Evolutionary conservation across 2,797 vertebrate species (phyloP), one percentile per base, ranked within the genome.

Genomic region (Coregonus sp.): DNA sequence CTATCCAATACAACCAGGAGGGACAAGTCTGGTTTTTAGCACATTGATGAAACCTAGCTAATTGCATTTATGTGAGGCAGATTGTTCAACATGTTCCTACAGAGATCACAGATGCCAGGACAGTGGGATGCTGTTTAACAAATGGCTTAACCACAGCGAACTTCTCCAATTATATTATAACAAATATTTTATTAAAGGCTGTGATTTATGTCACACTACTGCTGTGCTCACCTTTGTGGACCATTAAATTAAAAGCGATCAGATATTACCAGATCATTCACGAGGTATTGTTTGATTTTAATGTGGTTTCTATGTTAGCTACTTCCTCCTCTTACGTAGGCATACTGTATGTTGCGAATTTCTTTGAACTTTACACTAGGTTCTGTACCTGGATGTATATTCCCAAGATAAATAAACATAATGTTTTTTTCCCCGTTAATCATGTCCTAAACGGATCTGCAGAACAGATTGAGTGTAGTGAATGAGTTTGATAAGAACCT

Each of bases 71-170:
- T 72, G 40, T 56, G 37, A 73, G 18, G 47, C 75, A 84, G 79
- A 82, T 84, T 81, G 77, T 78, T 84, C 75, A 80, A 80, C 76
- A 86, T 52, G 75, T 72, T 80, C 82, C 78, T 84, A 74, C 80
- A 81, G 83, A 77, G 79, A 74, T 81, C 78, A 77, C 83, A 86
- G 75, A 85, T 68, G 74, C 75, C 70, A 2, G 61, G 59, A 67
- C 77, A 74, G 79, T 76, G 73, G 79, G 85, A 80, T n/a, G 74
- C 80, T 74, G 61, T 51, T 76, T 33, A 73, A 69, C 78, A 76
- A 86, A 81, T 78, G 78, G 25, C 56, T 74, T 81, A 86, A 70
- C 68, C 70, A 77, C 71, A 69, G 37, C 67, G 68, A 82, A 77
- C 74, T 66, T 67, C 74, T 67, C n/a, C 75, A 67, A 61, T 59